phyloP scores from a whole-genome alignment of 2,888 invertebrate species.

The Sthenelais limicola region DNA sequence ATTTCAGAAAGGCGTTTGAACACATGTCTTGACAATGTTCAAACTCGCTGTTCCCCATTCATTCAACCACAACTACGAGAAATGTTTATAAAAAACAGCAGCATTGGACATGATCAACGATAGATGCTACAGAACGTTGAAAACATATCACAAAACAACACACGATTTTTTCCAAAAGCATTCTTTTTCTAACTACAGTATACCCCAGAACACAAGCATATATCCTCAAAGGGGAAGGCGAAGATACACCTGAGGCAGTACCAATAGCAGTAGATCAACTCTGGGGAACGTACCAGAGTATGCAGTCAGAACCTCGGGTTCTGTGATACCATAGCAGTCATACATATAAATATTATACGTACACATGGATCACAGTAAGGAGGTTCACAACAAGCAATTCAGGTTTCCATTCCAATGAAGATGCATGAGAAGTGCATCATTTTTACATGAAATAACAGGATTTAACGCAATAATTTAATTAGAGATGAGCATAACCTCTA shows the following conservation, averaged over 20 bases:
- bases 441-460: conserved; percentile 7
- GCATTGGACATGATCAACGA: conserved; percentile 36
- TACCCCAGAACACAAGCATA: neutral
- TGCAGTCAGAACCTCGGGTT: neutral
- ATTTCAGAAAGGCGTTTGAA: too few relatives aligned
- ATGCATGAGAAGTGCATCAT: neutral
- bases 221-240: neutral
- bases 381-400: conserved; percentile 33
- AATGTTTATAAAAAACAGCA: conserved; percentile 39
- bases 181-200: conserved; percentile 12
- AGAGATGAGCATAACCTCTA: conserved; percentile 24
- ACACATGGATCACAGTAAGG: conserved; percentile 34
- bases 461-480: conserved; percentile 26
- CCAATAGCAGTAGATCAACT: conserved; percentile 34
- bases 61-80: conserved; percentile 30
- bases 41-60: too few relatives aligned
- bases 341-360: neutral
- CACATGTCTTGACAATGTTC: too few relatives aligned
- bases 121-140: conserved; percentile 34
- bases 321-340: conserved; percentile 15
- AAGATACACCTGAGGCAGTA: conserved; percentile 5
- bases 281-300: conserved; percentile 10
- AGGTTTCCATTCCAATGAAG: conserved; percentile 13
- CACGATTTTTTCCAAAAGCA: conserved; percentile 4
- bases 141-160: conserved; percentile 39